These are phyloP conservation scores for Ispidina lecontei DNA, from an alignment of 2,797 vertebrate genomes.

Conservation along the genomic window DNA sequence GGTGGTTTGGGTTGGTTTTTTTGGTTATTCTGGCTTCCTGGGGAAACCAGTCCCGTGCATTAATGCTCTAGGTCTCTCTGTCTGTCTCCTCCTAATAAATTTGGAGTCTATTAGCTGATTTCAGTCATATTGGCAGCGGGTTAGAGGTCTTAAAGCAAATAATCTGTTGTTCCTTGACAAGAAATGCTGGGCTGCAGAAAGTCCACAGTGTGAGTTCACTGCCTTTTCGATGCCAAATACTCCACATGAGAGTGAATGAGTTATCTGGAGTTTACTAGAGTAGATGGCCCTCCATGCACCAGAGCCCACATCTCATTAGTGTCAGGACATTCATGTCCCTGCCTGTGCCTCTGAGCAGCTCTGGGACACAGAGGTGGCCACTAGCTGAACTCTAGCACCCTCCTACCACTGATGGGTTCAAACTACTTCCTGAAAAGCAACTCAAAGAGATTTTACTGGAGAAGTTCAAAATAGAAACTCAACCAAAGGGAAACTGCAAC, in stretches of 20 bases:
- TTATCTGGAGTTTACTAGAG: not conserved
- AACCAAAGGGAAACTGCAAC: not conserved
- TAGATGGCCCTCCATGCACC: accelerated
- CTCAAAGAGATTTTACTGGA: not conserved
- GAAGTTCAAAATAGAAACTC: not conserved
- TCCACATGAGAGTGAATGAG: not conserved
- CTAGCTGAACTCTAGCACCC: not conserved
- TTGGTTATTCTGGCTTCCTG: not conserved
- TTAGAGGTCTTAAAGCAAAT: not conserved
- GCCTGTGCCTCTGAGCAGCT: not conserved
- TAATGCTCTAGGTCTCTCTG: not conserved
- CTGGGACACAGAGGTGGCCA: not conserved
- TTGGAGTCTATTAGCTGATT: not conserved
- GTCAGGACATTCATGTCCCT: accelerated
- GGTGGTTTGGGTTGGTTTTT: not conserved
- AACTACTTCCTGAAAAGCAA: not conserved
- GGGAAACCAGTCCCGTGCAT: not conserved
- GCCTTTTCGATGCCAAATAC: not conserved
- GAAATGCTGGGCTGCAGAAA: not conserved
- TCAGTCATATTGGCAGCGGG: not conserved
- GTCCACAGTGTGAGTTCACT: accelerated
- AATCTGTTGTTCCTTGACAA: not conserved
- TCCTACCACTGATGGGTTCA: not conserved
- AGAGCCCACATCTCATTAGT: not conserved
- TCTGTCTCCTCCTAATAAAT: not conserved